Conservation (phyloP, 2,888 invertebrate genomes). For the Lepas anatifera region DNA sequence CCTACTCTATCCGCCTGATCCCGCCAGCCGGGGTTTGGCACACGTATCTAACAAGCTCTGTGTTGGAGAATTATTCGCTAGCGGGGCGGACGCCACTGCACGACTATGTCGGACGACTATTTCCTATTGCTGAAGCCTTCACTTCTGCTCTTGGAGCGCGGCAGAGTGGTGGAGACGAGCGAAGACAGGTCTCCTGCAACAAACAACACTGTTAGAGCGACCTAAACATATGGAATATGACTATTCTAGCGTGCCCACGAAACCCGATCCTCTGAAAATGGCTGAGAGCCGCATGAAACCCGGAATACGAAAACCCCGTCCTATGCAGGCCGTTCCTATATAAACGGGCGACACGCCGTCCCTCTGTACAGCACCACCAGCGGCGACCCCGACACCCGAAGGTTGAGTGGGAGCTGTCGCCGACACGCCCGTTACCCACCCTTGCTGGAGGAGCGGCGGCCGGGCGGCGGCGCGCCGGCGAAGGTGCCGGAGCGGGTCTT, state of each 20-base stretch:
- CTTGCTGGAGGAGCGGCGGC: background rate
- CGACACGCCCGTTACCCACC: background rate
- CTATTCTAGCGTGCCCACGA: too few species aligned
- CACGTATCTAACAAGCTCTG: constrained; percentile 4
- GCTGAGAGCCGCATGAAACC: too few species aligned
- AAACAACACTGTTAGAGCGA: background rate
- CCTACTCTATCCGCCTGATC: background rate
- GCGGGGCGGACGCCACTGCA: background rate
- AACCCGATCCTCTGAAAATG: too few species aligned
- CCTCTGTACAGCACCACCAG: too few species aligned
- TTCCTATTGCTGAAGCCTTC: constrained; percentile 4
- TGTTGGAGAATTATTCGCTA: background rate
- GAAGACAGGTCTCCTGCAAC: background rate
- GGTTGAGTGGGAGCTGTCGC: too few species aligned
- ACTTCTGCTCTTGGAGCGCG: background rate
- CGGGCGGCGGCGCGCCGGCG: background rate
- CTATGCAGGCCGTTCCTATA: too few species aligned
- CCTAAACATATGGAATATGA: too few species aligned
- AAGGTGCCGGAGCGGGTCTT: background rate
- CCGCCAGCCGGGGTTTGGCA: background rate
- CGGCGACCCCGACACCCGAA: too few species aligned
- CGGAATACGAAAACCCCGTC: too few species aligned
- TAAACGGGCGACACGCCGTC: too few species aligned
- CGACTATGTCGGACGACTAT: background rate
- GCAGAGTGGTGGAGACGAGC: background rate